phyloP scores from a whole-genome alignment of 2,113 vertebrate genomes.

The Anhinga rufa region DNA sequence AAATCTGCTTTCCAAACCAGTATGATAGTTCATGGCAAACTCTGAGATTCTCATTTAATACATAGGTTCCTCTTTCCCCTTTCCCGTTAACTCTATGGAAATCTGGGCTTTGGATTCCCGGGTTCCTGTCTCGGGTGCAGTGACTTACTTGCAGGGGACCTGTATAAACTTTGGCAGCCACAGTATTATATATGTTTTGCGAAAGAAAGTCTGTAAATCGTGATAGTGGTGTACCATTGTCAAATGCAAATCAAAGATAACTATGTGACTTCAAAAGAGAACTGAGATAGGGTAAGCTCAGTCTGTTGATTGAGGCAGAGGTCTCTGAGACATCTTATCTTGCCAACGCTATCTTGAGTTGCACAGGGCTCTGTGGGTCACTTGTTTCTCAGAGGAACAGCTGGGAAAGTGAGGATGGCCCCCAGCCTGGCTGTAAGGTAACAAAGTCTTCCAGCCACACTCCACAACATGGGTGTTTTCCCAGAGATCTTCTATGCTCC shows the following conservation, averaged over 20 bases:
- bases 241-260: background rate
- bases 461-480: background rate
- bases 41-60: background rate
- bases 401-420: background rate
- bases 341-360: background rate
- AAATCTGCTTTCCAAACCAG: constrained; percentile 25
- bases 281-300: background rate
- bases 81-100: background rate
- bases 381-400: background rate
- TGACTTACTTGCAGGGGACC: background rate
- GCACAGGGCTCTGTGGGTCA: background rate
- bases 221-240: background rate
- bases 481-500: background rate
- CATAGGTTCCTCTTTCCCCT: background rate
- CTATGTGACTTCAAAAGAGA: background rate
- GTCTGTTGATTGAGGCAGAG: background rate
- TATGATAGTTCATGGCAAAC: background rate
- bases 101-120: background rate
- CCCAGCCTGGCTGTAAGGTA: background rate
- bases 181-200: background rate
- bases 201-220: background rate
- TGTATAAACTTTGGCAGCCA: background rate
- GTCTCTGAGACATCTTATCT: background rate
- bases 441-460: background rate
- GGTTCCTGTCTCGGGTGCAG: background rate